Evolutionary conservation across 2,797 vertebrate genomes (phyloP).

Genomic region (Rallus crepitans): DNA sequence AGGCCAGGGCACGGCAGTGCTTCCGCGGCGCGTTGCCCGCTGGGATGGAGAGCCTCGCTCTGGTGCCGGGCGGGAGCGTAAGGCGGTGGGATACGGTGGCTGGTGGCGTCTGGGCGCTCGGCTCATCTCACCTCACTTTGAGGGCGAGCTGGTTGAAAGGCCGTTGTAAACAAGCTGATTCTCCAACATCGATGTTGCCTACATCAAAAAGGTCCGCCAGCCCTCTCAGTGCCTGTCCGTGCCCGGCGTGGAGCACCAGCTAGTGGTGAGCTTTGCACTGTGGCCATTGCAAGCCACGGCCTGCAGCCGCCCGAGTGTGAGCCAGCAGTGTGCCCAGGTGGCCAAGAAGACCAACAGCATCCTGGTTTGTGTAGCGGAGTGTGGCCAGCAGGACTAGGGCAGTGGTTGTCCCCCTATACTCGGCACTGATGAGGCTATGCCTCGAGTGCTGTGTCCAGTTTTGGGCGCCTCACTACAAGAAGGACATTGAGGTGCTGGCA

Average conservation of each 20-base stretch:
- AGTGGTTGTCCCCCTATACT: too few relatives aligned
- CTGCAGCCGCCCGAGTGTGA: too few relatives aligned
- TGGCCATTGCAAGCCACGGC: fast-evolving
- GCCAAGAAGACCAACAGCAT: too few relatives aligned
- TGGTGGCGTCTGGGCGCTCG: fast-evolving
- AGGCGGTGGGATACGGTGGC: fast-evolving
- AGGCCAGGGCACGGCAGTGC: fast-evolving
- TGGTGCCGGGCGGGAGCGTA: fast-evolving
- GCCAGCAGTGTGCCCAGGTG: too few relatives aligned
- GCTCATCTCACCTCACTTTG: fast-evolving
- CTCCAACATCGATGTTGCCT: fast-evolving
- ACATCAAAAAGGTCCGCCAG: fast-evolving
- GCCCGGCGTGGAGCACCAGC: fast-evolving
- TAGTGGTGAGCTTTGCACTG: fast-evolving
- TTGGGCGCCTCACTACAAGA: too few relatives aligned
- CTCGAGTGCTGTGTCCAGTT: too few relatives aligned
- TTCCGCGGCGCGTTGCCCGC: not conserved
- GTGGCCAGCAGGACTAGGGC: too few relatives aligned
- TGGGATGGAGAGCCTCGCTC: not conserved
- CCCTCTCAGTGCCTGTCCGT: fast-evolving
- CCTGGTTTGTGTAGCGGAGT: too few relatives aligned
- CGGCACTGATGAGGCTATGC: too few relatives aligned
- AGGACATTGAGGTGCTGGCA: too few relatives aligned
- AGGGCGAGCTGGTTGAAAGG: fast-evolving
- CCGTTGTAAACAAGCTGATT: fast-evolving